Evolutionary conservation across 2,888 invertebrate species (phyloP), one percentile per base, ranked within the genome.

Genomic region (Caenorhabditis japonica): DNA sequence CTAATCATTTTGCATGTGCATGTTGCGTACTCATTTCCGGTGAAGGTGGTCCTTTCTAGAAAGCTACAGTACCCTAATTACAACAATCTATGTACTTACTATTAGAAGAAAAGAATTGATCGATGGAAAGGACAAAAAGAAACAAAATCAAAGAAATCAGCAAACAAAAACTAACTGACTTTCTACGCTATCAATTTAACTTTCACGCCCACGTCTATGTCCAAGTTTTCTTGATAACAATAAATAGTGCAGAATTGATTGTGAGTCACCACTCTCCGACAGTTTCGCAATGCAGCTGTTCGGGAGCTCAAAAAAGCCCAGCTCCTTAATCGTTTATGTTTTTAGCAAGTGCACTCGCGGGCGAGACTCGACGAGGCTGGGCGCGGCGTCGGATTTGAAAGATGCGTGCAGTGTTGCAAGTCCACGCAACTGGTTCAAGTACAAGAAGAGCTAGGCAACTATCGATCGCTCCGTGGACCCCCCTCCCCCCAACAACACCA

Each of bases 351-450:
- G n/a, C n/a, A n/a, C n/a, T n/a, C n/a, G n/a, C n/a, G n/a, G n/a
- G n/a, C n/a, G n/a, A n/a, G n/a, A n/a, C n/a, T n/a, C n/a, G n/a
- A n/a, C 53, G 47, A 39, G 15, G 33, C n/a, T 8, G 47, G n/a
- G n/a, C n/a, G n/a, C n/a, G n/a, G n/a, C n/a, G n/a, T n/a, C n/a
- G n/a, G n/a, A n/a, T n/a, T n/a, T n/a, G n/a, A n/a, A n/a, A n/a
- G n/a, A n/a, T n/a, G n/a, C n/a, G n/a, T 34, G 49, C 51, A 25
- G 46, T 62, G 53, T 62, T 62, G 47, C 66, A 66, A 66, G 49
- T 47, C 53, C 21, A 51, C 52, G 58, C 69, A 69, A 69, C 69
- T 69, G 69, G 69, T 69, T 69, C 53, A 60, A 69, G 60, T 69
- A 69, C 69, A 69, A 69, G 69, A 69, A 66, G 66, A 66, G 66